These are phyloP conservation scores for Metallyticus violacea DNA, from an alignment of 2,888 invertebrate species.

Conservation along the genomic window DNA sequence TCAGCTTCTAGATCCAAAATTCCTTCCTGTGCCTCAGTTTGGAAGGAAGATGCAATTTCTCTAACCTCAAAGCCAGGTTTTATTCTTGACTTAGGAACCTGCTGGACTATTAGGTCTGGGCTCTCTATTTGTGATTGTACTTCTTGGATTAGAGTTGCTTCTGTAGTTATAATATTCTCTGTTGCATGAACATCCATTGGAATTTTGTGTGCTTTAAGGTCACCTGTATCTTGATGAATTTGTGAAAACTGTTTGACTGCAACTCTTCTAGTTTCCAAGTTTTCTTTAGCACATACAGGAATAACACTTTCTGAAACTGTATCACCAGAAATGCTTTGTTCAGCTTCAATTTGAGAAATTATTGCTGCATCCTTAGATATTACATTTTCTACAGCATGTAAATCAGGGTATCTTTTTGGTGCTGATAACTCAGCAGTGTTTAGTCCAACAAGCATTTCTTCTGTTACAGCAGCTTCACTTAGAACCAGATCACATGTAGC, in stretches of 20 bases:
- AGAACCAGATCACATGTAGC: slow-evolving; percentile 24
- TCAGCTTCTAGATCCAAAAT: slow-evolving; percentile 5
- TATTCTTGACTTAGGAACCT: not conserved
- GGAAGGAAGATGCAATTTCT: slow-evolving; percentile 24
- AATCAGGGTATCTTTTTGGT: not conserved
- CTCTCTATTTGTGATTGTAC: slow-evolving; percentile 6
- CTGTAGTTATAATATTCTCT: slow-evolving; percentile 8
- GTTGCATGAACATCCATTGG: slow-evolving; percentile 10
- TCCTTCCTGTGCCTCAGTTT: slow-evolving; percentile 21
- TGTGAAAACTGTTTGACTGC: slow-evolving; percentile 22
- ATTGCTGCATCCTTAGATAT: slow-evolving; percentile 21
- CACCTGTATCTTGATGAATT: not conserved
- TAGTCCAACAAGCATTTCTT: slow-evolving; percentile 21
- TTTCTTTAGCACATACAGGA: not conserved
- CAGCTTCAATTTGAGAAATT: not conserved
- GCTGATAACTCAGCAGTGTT: slow-evolving; percentile 10
- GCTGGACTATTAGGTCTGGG: not conserved
- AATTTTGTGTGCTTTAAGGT: not conserved
- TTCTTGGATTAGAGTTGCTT: slow-evolving; percentile 23
- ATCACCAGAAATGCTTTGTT: slow-evolving; percentile 1
- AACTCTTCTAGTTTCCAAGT: slow-evolving; percentile 14
- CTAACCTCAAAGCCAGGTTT: slow-evolving; percentile 17
- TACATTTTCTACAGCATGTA: slow-evolving; percentile 20
- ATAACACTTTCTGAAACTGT: not conserved
- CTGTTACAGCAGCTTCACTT: slow-evolving; percentile 20